phyloP scores from a whole-genome alignment of 2,113 vertebrate species.

The Halcyon malimbica region DNA sequence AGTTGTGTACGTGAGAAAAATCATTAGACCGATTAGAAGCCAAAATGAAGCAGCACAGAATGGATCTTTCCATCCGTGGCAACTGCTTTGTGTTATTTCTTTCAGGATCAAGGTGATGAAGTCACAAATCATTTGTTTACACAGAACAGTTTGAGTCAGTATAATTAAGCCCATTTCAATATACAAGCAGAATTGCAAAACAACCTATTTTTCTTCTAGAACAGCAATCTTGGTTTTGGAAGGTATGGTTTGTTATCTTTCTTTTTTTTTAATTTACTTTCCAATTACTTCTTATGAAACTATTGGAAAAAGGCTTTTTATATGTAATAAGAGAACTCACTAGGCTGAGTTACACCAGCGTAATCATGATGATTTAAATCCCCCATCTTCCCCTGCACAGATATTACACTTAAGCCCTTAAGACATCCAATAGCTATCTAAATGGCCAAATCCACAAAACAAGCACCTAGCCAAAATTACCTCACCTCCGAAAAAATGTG shows the following conservation, averaged over 20 bases:
- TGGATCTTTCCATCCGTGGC: background rate
- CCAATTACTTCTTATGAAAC: slow-evolving; percentile 51
- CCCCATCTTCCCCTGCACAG: background rate
- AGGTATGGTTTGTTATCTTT: background rate
- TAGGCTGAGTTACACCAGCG: background rate
- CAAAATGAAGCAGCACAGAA: background rate
- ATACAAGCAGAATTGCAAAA: background rate
- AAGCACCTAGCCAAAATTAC: slow-evolving; percentile 9
- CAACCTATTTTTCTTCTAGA: background rate
- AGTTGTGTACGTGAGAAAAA: background rate
- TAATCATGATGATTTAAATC: slow-evolving; percentile 30
- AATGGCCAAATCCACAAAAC: slow-evolving; percentile 30
- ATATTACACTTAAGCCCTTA: slow-evolving; percentile 41
- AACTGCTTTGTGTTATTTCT: background rate
- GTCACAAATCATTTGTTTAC: background rate
- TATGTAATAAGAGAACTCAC: slow-evolving; percentile 35
- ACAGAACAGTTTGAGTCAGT: background rate
- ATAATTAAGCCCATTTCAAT: background rate
- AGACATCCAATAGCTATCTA: background rate
- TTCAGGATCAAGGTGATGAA: background rate
- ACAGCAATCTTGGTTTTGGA: background rate
- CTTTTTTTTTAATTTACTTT: background rate
- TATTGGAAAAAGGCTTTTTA: slow-evolving; percentile 12
- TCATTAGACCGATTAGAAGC: background rate
- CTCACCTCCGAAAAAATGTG: background rate